Base-by-base conservation (phyloP, 2,888 invertebrate species). In the Perizoma affinitatum region DNA sequence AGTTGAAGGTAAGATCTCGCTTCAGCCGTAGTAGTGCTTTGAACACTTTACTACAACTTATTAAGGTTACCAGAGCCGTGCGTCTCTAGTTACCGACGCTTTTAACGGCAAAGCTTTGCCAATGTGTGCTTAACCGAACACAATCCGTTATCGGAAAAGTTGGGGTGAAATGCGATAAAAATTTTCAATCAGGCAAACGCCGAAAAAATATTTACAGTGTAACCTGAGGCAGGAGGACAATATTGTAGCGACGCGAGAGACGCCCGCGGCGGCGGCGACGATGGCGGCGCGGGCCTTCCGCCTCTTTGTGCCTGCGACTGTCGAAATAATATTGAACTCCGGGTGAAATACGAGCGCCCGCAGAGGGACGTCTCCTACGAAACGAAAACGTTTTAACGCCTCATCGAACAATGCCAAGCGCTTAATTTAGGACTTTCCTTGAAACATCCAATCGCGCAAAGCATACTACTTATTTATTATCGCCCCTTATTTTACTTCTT, bases 261-360 rank as follows among this genome's bases (percentile, higher is more conserved):
- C 75, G 86, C 88, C 86, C 82, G 85, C 83, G 88, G 88, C 87
- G 22, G 22, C 22, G 22, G 22, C 22, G 22, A 22, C 22, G 22
- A 3, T 68, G 10, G 54, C 53, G 40, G 79, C 76, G 76, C 83
- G 81, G 83, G 87, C 85, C 84, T 87, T 89, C 87, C 89, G 86
- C 79, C 82, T 83, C 88, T 90, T 90, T 89, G 89, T 89, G 82
- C 76, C 74, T 70, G 74, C 80, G 80, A 80, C 87, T 83, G 87
- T 85, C 90, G 88, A 91, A 90, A 90, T 91, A 90, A 90, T 91
- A 91, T 90, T 87, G 90, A 90, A 88, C 90, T 83, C 81, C 72
- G 84, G 84, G 83, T 90, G 87, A 90, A 90, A 91, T 92, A 92
- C 89, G 90, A 87, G 83, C 87, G 81, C 82, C 84, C 85, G 82